A percentile compares a stretch with the other conserved stretches of the same genome.
phyloP scores from a whole-genome alignment of 1,140 invertebrate species.

The Hycleus phaleratus region DNA sequence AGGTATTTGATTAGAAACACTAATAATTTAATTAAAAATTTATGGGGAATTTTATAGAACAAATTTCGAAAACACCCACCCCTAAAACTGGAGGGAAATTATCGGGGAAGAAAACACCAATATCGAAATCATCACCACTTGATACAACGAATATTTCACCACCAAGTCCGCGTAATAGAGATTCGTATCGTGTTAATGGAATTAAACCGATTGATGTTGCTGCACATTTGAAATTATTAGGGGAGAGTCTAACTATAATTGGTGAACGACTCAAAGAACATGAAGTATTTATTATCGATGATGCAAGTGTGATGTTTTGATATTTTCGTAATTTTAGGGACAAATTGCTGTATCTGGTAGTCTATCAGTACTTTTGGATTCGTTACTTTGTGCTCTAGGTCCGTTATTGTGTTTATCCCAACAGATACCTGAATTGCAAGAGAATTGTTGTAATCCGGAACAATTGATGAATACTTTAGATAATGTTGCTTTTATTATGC shows the following conservation, averaged over 20 bases:
- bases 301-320: not conserved
- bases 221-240: constrained; percentile 84
- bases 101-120: constrained; percentile 38
- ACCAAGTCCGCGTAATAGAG: constrained; percentile 41
- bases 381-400: constrained; percentile 84
- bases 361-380: constrained; percentile 89
- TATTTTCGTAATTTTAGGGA: constrained; percentile 50
- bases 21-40: not conserved
- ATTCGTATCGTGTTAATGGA: constrained; percentile 59
- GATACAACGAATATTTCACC: constrained; percentile 44
- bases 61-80: not conserved
- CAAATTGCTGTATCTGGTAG: constrained; percentile 92
- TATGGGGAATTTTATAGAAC: not conserved
- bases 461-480: constrained; percentile 74
- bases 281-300: constrained; percentile 50
- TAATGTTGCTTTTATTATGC: constrained; percentile 96
- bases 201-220: constrained; percentile 85
- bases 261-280: constrained; percentile 87
- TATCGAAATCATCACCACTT: constrained; percentile 32
- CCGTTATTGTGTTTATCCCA: constrained; percentile 83
- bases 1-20: too few relatives aligned
- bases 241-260: constrained; percentile 88
- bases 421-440: constrained; percentile 63
- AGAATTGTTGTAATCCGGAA: constrained; percentile 61
- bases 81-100: constrained; percentile 42